phyloP scores from a whole-genome alignment of 2,797 vertebrate genomes.

The Champsocephalus esox region DNA sequence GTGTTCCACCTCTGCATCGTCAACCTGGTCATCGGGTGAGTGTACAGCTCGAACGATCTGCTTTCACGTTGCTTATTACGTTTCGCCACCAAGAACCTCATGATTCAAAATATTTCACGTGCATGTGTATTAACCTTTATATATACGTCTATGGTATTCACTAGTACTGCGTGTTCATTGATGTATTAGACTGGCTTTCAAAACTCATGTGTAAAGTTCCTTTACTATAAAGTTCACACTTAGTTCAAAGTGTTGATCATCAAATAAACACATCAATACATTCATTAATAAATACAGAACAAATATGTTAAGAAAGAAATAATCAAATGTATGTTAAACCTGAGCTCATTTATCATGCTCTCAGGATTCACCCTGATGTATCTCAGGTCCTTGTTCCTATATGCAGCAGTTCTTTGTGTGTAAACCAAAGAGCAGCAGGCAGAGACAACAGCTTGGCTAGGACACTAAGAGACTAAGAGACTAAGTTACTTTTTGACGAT shows the following conservation, averaged over 20 bases:
- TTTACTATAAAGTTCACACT: not conserved
- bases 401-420: not conserved
- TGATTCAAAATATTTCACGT: not conserved
- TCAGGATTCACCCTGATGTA: not conserved
- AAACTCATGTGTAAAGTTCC: not conserved
- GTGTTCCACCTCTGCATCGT: constrained; percentile 97
- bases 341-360: not conserved
- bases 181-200: too few species aligned
- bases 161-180: too few species aligned
- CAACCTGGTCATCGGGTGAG: constrained; percentile 95
- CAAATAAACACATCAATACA: not conserved
- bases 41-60: not conserved
- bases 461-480: too few species aligned
- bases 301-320: not conserved
- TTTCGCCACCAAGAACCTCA: not conserved
- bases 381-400: not conserved
- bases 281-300: not conserved
- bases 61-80: not conserved
- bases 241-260: too few species aligned
- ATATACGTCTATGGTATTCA: too few species aligned
- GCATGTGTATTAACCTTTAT: not conserved
- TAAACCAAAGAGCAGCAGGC: not conserved
- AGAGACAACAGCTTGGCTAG: not conserved
- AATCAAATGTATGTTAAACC: not conserved
- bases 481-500: too few species aligned